Base-by-base conservation (phyloP, 2,797 vertebrate genomes). In the Salarias fasciatus region DNA sequence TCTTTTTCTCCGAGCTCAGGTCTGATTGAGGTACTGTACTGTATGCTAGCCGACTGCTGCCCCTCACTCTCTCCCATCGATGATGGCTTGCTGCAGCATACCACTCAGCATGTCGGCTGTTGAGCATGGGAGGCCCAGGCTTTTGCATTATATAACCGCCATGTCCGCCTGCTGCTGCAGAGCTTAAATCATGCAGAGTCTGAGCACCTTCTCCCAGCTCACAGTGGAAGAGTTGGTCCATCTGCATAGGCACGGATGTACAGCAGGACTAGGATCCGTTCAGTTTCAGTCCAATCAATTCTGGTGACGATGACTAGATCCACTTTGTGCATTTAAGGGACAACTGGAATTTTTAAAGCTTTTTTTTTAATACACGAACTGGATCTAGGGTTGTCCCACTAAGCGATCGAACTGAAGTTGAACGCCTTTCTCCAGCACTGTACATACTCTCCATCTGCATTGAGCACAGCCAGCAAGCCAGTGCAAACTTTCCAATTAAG, bases 21-120 rank as follows among this genome's bases (percentile, higher is more conserved):
- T 88, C 82, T 81, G 72, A 71, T 77, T 67, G 89, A 91, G 90
- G 89, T 91, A 92, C 81, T 83, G 87, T 92, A 91, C 82, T 74
- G 85, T 82, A 66, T 88, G 84, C 55, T 63, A 84, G 87, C 82
- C 67, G 84, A 88, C 67, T 82, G 90, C 90, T 90, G 87, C 89
- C 86, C 86, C 80, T 77, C 81, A 84, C 81, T 72, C 72, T 84
- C 72, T 81, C 72, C 81, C 83, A 82, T 85, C 73, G 65, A 64
- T 58, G 84, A 86, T 79, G 83, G 83, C 85, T 89, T 84, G 83
- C 89, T 79, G 86, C 85, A 85, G 88, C 83, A 78, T 70, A 81
- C 74, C 89, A 88, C 88, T 88, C 89, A 85, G 89, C 89, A 91
- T 92, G 89, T 74, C 61, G 44, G 80, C 89, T 88, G 83, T 80